Evolutionary conservation across 2,113 vertebrate species (phyloP), one percentile per base, ranked within the genome.

Genomic region (Halichoerus grypus): DNA sequence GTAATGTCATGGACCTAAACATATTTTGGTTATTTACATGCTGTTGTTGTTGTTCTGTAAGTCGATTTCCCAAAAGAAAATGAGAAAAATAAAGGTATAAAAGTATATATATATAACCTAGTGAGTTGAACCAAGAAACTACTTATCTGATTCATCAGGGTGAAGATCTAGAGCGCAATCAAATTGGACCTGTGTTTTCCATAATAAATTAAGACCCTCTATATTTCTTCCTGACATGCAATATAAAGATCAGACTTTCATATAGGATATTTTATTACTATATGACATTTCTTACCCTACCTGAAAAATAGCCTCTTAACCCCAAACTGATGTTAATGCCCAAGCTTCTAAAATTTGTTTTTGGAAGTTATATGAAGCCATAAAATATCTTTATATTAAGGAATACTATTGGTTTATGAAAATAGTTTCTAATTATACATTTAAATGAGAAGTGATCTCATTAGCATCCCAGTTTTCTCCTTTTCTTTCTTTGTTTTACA

Each of bases 311-410:
- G 4, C 16, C 14, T 22, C 15, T 42, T 76, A 77, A 28, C 36
- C 59, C 16, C 22, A 89, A 63, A 86, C 7, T 55, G 88, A 57
- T 14, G 1, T 33, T 59, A 76, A 63, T 86, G 7, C 15, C 7
- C 46, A 76, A 81, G 3, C 77, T 92, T 94, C 10, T 77, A 89
- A 97, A 81, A 63, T 63, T 16, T 93, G 22, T 61, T 92, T 49
- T 92, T 65, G 28, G 51, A 92, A 76, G 46, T 77, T 71, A 87
- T 46, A 28, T 26, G 55, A 92, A 55, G 1, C 12, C 18, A 16
- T 67, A 63, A 65, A 31, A 76, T 79, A 53, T 95, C 7, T 61
- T 72, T 88, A 28, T 91, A 76, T 77, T 69, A 91, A 92, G 31
- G 16, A 55, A 63, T 89, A 31, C 6, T 86, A 31, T 77, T 85